A percentile compares a stretch with the other conserved stretches of the same genome.
Evolutionary conservation across 1,140 invertebrate species (phyloP).

Genomic region (Drosophila pallidifrons): DNA sequence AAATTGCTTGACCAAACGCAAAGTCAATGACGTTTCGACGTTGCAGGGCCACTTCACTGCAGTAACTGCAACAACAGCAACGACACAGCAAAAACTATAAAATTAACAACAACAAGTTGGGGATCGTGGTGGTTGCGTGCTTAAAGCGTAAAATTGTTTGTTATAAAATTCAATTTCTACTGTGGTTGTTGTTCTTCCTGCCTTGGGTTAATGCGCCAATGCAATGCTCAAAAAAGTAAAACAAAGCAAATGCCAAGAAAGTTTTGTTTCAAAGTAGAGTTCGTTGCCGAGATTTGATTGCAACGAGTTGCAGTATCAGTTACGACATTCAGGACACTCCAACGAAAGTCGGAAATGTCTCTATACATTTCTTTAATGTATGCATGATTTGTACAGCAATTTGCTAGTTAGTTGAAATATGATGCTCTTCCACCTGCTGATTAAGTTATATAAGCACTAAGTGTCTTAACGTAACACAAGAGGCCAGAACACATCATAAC

Average conservation of each 20-base stretch:
- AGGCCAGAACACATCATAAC: neutral
- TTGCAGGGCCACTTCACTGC: slow-evolving; percentile 52
- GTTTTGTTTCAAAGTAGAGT: slow-evolving; percentile 53
- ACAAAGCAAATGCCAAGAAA: slow-evolving; percentile 46
- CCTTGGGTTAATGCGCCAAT: slow-evolving; percentile 59
- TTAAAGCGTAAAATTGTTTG: slow-evolving; percentile 83
- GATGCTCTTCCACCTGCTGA: slow-evolving; percentile 38
- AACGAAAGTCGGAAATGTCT: too few species aligned
- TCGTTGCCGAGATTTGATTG: slow-evolving; percentile 59
- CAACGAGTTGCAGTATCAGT: slow-evolving; percentile 40
- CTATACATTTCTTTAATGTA: neutral
- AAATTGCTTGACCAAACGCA: slow-evolving; percentile 72
- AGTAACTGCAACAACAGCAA: slow-evolving; percentile 39
- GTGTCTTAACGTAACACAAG: slow-evolving; percentile 34
- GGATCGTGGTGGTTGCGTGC: slow-evolving; percentile 59
- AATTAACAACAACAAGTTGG: slow-evolving; percentile 26
- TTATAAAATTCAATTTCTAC: slow-evolving; percentile 79
- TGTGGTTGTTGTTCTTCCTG: slow-evolving; percentile 26
- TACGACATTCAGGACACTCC: neutral
- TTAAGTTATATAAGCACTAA: slow-evolving; percentile 57
- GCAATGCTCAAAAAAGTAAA: slow-evolving; percentile 63
- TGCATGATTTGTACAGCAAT: slow-evolving; percentile 24
- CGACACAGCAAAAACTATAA: slow-evolving; percentile 44
- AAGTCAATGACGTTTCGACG: slow-evolving; percentile 70
- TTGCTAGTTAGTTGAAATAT: slow-evolving; percentile 42